Evolutionary conservation across 2,888 invertebrate genomes (phyloP).

Genomic region (Pachycephus smyrnensis): DNA sequence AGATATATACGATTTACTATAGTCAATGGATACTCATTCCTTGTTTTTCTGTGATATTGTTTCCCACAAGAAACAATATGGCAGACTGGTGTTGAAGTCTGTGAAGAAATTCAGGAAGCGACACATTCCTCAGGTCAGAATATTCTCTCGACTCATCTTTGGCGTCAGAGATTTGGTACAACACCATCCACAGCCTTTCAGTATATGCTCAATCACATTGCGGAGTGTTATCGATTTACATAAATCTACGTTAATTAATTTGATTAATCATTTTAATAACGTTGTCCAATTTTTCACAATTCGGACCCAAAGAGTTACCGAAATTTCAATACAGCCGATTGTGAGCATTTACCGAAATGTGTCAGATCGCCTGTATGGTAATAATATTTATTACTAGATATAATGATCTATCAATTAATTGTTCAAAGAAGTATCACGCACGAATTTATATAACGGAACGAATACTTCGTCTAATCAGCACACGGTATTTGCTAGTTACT

Average conservation of each 20-base stretch:
- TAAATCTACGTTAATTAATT: slow-evolving; percentile 29
- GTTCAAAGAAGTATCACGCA: background rate
- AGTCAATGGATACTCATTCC: background rate
- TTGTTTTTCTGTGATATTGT: slow-evolving; percentile 34
- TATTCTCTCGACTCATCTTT: slow-evolving; percentile 64
- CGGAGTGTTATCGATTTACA: slow-evolving; percentile 61
- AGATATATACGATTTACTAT: background rate
- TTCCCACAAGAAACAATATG: slow-evolving; percentile 71
- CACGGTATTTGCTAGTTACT: background rate
- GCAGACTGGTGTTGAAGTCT: slow-evolving; percentile 74
- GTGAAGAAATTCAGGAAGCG: slow-evolving; percentile 70
- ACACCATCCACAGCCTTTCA: slow-evolving; percentile 62
- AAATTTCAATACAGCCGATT: background rate
- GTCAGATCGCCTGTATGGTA: background rate
- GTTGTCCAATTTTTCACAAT: background rate
- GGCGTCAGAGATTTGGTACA: slow-evolving; percentile 67
- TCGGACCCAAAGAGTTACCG: background rate
- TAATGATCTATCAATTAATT: background rate
- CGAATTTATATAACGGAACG: background rate
- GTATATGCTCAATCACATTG: slow-evolving; percentile 64
- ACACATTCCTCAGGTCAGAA: slow-evolving; percentile 58
- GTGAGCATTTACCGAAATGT: background rate
- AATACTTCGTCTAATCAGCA: background rate
- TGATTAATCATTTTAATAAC: background rate
- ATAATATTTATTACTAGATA: background rate